Percentiles rank a stretch among this genome's conserved stretches.
phyloP scores from a whole-genome alignment of 2,113 vertebrate species.

The Balaeniceps rex region DNA sequence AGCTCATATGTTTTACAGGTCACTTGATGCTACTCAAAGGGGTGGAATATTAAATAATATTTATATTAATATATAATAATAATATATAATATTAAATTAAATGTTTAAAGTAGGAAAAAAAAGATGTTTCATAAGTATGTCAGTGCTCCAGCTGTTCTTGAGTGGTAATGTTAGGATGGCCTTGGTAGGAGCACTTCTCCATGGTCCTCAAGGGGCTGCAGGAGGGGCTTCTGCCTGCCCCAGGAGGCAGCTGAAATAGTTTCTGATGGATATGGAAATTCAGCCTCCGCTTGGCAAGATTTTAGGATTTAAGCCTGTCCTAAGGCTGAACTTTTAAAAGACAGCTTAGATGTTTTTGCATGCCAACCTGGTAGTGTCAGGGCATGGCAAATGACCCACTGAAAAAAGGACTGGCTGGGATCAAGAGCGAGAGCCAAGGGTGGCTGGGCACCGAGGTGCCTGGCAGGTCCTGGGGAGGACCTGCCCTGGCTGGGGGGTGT shows the following conservation, averaged over 20 bases:
- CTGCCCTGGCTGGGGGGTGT: rapidly evolving
- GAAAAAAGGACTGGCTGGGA: rapidly evolving
- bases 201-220: neutral
- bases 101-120: neutral
- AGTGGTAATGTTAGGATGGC: neutral
- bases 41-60: neutral
- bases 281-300: neutral
- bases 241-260: neutral
- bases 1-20: neutral
- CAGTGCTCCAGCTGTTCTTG: neutral
- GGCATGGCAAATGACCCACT: neutral
- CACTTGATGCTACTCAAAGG: neutral
- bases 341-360: neutral
- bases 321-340: neutral
- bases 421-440: neutral
- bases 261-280: neutral
- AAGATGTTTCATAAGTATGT: neutral
- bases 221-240: neutral
- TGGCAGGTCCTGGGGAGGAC: neutral
- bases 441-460: neutral
- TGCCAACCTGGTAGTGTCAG: neutral
- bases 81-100: neutral
- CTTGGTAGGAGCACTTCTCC: neutral
- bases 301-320: neutral
- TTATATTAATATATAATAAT: neutral